A percentile compares a stretch with the other conserved stretches of the same genome.
phyloP scores from a whole-genome alignment of 1,140 invertebrate species.

The Nephila pilipes region DNA sequence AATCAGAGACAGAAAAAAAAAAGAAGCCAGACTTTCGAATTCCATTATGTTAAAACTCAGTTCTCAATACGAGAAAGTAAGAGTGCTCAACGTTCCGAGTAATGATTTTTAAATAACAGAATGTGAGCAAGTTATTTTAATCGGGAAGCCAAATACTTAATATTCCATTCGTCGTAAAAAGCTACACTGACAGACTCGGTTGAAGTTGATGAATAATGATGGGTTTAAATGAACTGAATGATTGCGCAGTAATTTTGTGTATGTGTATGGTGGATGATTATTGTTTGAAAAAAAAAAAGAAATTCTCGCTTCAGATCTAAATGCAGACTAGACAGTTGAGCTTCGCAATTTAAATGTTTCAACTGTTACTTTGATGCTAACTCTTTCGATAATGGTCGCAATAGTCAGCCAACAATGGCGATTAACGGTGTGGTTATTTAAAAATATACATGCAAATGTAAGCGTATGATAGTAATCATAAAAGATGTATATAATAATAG shows the following conservation, averaged over 20 bases:
- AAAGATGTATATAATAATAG: too few relatives aligned
- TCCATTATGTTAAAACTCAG: slow-evolving; percentile 23
- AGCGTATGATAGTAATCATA: too few relatives aligned
- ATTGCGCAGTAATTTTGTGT: neutral
- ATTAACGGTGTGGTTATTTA: too few relatives aligned
- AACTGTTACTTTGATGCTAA: neutral
- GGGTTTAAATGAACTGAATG: slow-evolving; percentile 6
- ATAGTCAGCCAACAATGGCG: too few relatives aligned
- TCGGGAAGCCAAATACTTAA: slow-evolving; percentile 4
- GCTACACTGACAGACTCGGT: neutral
- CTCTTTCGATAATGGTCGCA: neutral
- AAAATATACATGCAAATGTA: too few relatives aligned
- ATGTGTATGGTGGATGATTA: neutral
- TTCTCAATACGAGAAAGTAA: neutral
- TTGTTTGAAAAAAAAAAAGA: neutral
- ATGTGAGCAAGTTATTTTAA: neutral
- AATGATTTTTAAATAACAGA: slow-evolving; percentile 9
- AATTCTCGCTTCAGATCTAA: neutral
- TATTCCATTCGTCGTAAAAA: neutral
- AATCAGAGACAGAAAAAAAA: neutral
- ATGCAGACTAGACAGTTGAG: neutral
- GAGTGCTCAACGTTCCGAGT: neutral
- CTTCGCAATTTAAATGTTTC: neutral
- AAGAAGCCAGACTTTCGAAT: neutral
- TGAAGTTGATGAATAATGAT: slow-evolving; percentile 20